These are phyloP conservation scores for Cromileptes altivelis DNA, from an alignment of 2,113 vertebrate genomes.

Conservation along the genomic window DNA sequence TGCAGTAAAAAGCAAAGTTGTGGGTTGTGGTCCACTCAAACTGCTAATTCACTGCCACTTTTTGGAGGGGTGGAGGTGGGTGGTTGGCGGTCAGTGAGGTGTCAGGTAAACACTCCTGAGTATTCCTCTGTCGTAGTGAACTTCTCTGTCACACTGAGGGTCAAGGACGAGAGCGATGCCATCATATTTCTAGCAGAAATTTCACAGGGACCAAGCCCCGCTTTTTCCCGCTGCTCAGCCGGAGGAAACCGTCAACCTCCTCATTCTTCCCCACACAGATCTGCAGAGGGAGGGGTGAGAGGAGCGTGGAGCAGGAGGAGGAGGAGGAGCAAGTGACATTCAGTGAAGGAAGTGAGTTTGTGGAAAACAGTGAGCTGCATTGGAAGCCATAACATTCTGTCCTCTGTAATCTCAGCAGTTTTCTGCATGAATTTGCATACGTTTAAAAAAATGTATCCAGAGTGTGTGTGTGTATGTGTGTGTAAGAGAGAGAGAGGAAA, in stretches of 20 bases:
- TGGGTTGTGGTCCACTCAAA: conserved; percentile 42
- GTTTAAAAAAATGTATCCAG: conserved; percentile 10
- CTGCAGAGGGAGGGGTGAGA: conserved; percentile 68
- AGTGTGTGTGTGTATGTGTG: neutral
- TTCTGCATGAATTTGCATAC: conserved; percentile 73
- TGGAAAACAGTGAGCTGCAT: conserved; percentile 17
- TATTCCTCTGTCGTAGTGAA: conserved; percentile 53
- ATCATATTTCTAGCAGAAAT: conserved; percentile 89
- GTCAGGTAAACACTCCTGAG: conserved; percentile 70
- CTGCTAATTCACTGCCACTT: conserved; percentile 48
- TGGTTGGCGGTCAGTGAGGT: conserved; percentile 64
- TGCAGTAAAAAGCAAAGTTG: conserved; percentile 48
- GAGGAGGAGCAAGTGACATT: conserved; percentile 41
- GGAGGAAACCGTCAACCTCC: conserved; percentile 87
- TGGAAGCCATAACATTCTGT: conserved; percentile 35
- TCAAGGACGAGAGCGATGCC: conserved; percentile 13
- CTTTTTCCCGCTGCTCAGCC: conserved; percentile 92
- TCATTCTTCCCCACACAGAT: conserved; percentile 90
- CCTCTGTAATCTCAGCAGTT: conserved; percentile 63
- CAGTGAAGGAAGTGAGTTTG: conserved; percentile 37
- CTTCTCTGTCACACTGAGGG: conserved; percentile 27
- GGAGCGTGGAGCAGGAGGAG: neutral
- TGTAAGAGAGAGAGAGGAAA: neutral
- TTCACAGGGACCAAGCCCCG: conserved; percentile 88
- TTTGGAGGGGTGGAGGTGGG: conserved; percentile 32